phyloP scores from a whole-genome alignment of 1,140 invertebrate species.

The Leptonema lineaticorne region DNA sequence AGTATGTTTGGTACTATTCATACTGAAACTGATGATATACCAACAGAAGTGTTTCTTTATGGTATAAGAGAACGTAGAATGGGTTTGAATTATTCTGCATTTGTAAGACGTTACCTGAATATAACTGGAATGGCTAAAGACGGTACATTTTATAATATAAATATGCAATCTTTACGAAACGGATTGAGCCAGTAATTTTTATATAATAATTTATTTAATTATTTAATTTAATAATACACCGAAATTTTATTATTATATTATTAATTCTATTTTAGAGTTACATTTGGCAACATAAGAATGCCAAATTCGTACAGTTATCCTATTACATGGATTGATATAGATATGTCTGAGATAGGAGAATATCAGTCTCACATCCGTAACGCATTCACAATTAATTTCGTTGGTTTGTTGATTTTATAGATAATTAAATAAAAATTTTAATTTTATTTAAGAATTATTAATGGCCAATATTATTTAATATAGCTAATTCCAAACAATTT shows the following conservation, averaged over 20 bases:
- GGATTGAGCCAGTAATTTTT: constrained; percentile 52
- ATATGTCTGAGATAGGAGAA: constrained; percentile 38
- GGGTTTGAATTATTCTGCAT: constrained; percentile 44
- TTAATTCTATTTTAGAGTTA: constrained; percentile 40
- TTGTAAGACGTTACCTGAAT: constrained; percentile 45
- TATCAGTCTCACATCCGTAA: constrained; percentile 39
- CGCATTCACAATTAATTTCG: constrained; percentile 40
- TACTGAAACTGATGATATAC: constrained; percentile 44
- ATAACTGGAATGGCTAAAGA: constrained; percentile 47
- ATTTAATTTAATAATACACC: not conserved
- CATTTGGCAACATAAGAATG: constrained; percentile 44
- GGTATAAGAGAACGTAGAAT: constrained; percentile 45
- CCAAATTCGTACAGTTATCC: constrained; percentile 35
- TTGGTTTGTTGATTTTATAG: constrained; percentile 28
- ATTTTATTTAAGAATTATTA: too few species aligned
- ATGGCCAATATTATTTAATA: too few species aligned
- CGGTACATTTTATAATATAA: constrained; percentile 51
- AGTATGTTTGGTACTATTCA: constrained; percentile 51
- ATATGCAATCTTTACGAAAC: constrained; percentile 47
- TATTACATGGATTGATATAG: constrained; percentile 43
- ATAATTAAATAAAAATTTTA: too few species aligned
- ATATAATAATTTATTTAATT: constrained; percentile 5
- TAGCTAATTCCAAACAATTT: constrained; percentile 39
- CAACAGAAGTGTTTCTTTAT: constrained; percentile 16
- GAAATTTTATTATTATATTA: not conserved